phyloP scores from a whole-genome alignment of 2,888 invertebrate species.

The Trichopoda pennipes region DNA sequence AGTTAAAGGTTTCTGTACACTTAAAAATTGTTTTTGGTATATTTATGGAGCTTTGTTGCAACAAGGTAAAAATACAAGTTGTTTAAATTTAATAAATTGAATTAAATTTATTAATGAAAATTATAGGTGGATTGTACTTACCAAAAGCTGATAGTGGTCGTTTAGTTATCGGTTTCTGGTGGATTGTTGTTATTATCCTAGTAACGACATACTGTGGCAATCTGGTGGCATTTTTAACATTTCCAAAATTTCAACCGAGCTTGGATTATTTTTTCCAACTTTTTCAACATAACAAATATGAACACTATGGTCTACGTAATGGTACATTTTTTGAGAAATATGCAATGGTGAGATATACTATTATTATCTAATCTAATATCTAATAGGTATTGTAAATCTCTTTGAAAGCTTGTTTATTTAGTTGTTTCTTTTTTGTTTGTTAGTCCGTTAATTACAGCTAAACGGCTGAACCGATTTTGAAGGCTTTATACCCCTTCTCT shows the following conservation, averaged over 20 bases:
- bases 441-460: no score
- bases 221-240: conserved; percentile 94
- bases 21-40: conserved; percentile 83
- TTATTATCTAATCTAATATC: no score
- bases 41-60: conserved; percentile 94
- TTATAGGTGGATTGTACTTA: conserved; percentile 90
- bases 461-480: no score
- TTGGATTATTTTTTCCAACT: conserved; percentile 77
- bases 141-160: conserved; percentile 93
- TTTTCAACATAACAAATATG: conserved; percentile 82
- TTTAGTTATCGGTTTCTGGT: conserved; percentile 93
- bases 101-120: conserved; percentile 1
- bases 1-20: conserved; percentile 81
- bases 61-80: conserved; percentile 85
- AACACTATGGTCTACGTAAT: conserved; percentile 89
- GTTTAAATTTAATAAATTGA: neutral
- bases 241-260: conserved; percentile 85
- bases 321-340: conserved; percentile 88
- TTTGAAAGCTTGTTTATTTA: no score
- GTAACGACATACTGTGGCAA: conserved; percentile 96
- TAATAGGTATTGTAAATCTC: no score
- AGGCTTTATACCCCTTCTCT: no score
- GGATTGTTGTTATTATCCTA: conserved; percentile 93
- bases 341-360: conserved; percentile 82
- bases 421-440: no score